Percentiles rank a stretch among this genome's conserved stretches.
Evolutionary conservation across 2,797 vertebrate genomes (phyloP).

Genomic region (Sebastes diploproa): DNA sequence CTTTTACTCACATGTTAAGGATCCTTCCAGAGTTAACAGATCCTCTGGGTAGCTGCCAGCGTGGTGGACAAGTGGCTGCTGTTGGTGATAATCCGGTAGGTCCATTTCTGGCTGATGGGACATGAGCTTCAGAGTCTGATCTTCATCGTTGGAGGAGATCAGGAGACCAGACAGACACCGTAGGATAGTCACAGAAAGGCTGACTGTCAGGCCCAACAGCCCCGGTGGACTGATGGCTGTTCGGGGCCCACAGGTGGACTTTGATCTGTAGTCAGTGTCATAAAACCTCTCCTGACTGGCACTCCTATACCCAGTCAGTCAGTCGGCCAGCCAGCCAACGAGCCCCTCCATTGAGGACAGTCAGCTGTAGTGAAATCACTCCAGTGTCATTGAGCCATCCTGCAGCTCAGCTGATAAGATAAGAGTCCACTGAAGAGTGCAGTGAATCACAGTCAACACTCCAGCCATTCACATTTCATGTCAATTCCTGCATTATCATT

Average conservation of each 20-base stretch:
- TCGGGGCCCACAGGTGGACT: slow-evolving; percentile 78
- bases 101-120: slow-evolving; percentile 71
- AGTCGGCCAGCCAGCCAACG: slow-evolving; percentile 31
- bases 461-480: neutral
- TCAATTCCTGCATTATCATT: neutral
- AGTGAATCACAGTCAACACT: slow-evolving; percentile 5
- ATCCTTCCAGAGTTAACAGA: slow-evolving; percentile 54
- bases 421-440: slow-evolving; percentile 25
- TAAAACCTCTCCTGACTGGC: slow-evolving; percentile 83
- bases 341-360: slow-evolving; percentile 1
- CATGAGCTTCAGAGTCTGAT: slow-evolving; percentile 39
- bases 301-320: slow-evolving; percentile 76
- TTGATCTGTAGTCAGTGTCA: slow-evolving; percentile 76
- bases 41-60: slow-evolving; percentile 43
- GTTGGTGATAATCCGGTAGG: slow-evolving; percentile 50
- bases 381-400: slow-evolving; percentile 30
- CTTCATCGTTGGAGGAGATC: slow-evolving; percentile 60
- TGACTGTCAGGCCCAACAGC: slow-evolving; percentile 52
- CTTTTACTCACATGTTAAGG: slow-evolving; percentile 79
- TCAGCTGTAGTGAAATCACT: slow-evolving; percentile 53
- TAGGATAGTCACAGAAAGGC: slow-evolving; percentile 50
- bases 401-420: slow-evolving; percentile 62
- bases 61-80: slow-evolving; percentile 43
- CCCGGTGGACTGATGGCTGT: slow-evolving; percentile 70
- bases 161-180: slow-evolving; percentile 46